phyloP scores from a whole-genome alignment of 2,888 invertebrate genomes.

The Tipula vernalis region DNA sequence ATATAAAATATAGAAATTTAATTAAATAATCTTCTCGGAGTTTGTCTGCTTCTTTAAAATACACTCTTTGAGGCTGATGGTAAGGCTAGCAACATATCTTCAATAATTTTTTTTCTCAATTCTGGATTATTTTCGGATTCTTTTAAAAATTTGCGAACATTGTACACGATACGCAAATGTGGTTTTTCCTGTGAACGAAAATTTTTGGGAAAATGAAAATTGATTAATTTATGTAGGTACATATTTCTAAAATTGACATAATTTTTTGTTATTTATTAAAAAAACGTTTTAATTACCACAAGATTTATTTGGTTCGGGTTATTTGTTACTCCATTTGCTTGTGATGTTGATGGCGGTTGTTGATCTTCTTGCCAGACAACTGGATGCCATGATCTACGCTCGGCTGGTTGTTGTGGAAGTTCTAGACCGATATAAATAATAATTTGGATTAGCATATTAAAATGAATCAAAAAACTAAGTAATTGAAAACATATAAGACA shows the following conservation, averaged over 20 bases:
- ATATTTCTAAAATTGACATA: not conserved
- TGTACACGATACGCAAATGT: slow-evolving; percentile 48
- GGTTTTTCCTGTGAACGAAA: slow-evolving; percentile 39
- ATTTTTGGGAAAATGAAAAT: slow-evolving; percentile 16
- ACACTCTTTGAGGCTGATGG: slow-evolving; percentile 21
- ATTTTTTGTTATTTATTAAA: not conserved
- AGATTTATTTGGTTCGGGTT: slow-evolving; percentile 22
- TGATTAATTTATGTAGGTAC: not conserved
- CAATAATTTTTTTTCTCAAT: slow-evolving; percentile 29
- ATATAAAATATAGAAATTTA: not conserved
- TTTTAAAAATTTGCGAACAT: slow-evolving; percentile 38
- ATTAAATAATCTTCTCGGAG: not conserved
- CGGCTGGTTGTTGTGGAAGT: slow-evolving; percentile 39
- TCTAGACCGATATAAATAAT: slow-evolving; percentile 30
- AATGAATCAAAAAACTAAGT: not conserved
- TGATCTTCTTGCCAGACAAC: slow-evolving; percentile 44
- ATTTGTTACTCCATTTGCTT: slow-evolving; percentile 28
- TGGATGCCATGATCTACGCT: slow-evolving; percentile 49
- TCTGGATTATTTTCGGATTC: slow-evolving; percentile 33
- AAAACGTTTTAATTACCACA: not conserved
- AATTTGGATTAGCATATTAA: not conserved
- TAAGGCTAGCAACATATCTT: slow-evolving; percentile 33
- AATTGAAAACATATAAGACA: not conserved
- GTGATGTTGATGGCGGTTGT: slow-evolving; percentile 34
- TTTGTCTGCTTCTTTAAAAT: not conserved